These are phyloP conservation scores for Chiloscyllium plagiosum DNA, from an alignment of 2,113 vertebrate species.

Conservation along the genomic window DNA sequence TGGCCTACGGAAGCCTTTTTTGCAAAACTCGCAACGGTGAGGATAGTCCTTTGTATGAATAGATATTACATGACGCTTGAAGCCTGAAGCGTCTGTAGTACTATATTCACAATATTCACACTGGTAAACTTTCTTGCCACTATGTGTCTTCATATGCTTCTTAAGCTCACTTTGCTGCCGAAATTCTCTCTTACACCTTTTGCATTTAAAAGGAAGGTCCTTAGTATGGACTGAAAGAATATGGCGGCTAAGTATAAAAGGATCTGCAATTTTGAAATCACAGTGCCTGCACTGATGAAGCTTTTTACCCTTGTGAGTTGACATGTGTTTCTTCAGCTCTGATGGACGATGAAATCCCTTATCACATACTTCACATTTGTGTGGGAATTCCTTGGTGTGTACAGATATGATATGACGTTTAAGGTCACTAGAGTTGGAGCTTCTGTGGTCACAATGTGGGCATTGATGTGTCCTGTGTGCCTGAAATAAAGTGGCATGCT, in stretches of 20 bases:
- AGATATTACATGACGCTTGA: constrained; percentile 98
- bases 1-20: constrained; percentile 94
- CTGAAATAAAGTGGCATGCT: constrained; percentile 87
- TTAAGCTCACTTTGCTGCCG: constrained; percentile 90
- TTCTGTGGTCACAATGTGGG: constrained; percentile 97
- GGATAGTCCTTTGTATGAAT: constrained; percentile 99
- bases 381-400: constrained; percentile 98
- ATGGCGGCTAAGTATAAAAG: constrained; percentile 92
- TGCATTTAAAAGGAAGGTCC: constrained; percentile 97
- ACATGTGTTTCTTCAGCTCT: constrained; percentile 94
- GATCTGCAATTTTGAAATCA: constrained; percentile 95
- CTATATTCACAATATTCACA: constrained; percentile 99
- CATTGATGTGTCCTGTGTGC: constrained; percentile 98
- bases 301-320: constrained; percentile 93
- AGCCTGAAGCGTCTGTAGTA: constrained; percentile 96
- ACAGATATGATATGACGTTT: constrained; percentile 96
- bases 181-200: constrained; percentile 91
- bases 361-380: constrained; percentile 96
- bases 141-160: constrained; percentile 99
- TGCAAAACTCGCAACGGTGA: constrained; percentile 95
- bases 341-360: constrained; percentile 97
- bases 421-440: constrained; percentile 97
- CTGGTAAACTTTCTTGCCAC: constrained; percentile 94
- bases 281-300: constrained; percentile 96
- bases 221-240: constrained; percentile 97